Evolutionary conservation across 2,113 vertebrate genomes (phyloP).

Genomic region (Hippocampus mohnikei): DNA sequence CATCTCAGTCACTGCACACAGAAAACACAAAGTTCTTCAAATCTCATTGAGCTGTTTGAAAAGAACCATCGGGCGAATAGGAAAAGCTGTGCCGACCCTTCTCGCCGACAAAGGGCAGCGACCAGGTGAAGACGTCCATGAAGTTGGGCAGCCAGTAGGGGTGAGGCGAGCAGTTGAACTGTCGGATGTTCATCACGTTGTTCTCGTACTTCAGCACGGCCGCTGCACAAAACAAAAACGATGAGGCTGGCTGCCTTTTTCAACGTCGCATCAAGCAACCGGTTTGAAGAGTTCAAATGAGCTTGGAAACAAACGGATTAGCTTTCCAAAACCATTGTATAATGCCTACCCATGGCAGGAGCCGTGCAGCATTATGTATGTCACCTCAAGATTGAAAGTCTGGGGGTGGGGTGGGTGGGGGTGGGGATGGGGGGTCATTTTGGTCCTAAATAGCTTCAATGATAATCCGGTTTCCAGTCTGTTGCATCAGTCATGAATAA

Average conservation of each 20-base stretch:
- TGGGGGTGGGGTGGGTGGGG: too few relatives aligned
- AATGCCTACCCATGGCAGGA: too few relatives aligned
- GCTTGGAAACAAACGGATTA: too few relatives aligned
- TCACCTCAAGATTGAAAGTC: too few relatives aligned
- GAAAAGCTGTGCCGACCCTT: constrained; percentile 77
- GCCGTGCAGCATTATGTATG: too few relatives aligned
- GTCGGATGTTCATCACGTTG: constrained; percentile 98
- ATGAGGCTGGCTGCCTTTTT: not conserved
- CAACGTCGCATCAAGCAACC: too few relatives aligned
- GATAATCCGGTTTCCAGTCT: not conserved
- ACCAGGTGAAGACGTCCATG: constrained; percentile 99
- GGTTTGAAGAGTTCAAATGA: not conserved
- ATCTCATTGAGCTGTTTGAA: not conserved
- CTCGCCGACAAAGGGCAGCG: constrained; percentile 93
- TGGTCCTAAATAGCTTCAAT: not conserved
- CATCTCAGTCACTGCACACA: constrained; percentile 90
- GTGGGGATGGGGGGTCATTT: too few relatives aligned
- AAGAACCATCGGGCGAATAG: not conserved
- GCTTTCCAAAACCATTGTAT: too few relatives aligned
- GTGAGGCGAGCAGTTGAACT: constrained; percentile 98
- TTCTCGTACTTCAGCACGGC: constrained; percentile 98
- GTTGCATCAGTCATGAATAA: constrained; percentile 39
- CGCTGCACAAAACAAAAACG: constrained; percentile 67
- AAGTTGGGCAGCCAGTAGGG: constrained; percentile 98
- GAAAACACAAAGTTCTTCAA: constrained; percentile 16